Evolutionary conservation across 2,888 invertebrate genomes (phyloP).

Genomic region (Bombylius major): DNA sequence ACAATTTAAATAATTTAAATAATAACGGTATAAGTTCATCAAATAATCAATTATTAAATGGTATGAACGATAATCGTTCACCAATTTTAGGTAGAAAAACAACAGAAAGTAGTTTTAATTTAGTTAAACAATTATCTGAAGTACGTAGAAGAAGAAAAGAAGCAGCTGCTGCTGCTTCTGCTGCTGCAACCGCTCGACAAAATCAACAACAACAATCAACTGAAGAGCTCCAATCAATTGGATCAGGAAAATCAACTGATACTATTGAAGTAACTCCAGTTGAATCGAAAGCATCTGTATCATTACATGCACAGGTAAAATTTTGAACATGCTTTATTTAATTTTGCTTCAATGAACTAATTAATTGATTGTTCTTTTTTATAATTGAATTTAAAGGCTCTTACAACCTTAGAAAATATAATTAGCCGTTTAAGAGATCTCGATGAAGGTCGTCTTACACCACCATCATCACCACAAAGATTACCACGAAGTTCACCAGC

Average conservation of each 20-base stretch:
- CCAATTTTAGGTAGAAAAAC: conserved; percentile 30
- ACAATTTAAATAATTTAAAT: conserved; percentile 3
- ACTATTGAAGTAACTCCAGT: conserved; percentile 33
- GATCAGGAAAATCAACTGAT: conserved; percentile 5
- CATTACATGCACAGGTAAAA: conserved; percentile 35
- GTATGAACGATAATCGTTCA: conserved; percentile 18
- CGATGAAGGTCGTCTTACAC: conserved; percentile 40
- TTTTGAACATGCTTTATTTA: not conserved
- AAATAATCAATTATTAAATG: conserved; percentile 8
- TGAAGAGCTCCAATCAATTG: too few species aligned
- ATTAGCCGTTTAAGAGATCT: conserved; percentile 42
- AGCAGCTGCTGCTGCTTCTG: conserved; percentile 10
- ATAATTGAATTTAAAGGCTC: conserved; percentile 30
- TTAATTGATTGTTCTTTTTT: not conserved
- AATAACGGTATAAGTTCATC: conserved; percentile 7
- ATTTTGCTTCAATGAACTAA: not conserved
- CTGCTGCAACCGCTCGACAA: conserved; percentile 1
- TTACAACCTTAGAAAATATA: conserved; percentile 45
- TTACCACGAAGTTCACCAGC: conserved; percentile 65
- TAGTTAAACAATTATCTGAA: conserved; percentile 34
- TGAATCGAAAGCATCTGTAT: conserved; percentile 35
- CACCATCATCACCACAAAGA: conserved; percentile 42
- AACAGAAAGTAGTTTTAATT: conserved; percentile 32
- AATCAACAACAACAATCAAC: not conserved
- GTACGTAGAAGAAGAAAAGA: conserved; percentile 34